Evolutionary conservation across 2,888 invertebrate genomes (phyloP).

Genomic region (Tromatobia lineatoria): DNA sequence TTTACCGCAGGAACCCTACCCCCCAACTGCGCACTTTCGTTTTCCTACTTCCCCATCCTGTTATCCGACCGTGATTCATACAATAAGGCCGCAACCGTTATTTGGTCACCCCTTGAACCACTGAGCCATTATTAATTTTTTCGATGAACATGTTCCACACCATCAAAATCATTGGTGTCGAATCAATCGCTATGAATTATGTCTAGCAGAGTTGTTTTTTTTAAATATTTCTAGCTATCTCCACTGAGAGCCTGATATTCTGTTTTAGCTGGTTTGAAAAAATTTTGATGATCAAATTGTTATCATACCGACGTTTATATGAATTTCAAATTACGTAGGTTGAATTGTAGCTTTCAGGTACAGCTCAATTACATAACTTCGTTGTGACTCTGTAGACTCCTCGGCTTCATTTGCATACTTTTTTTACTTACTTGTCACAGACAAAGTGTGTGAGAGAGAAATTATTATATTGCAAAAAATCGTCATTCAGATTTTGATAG

Average conservation of each 20-base stretch:
- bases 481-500: no score
- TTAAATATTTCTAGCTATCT: neutral
- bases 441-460: no score
- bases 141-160: neutral
- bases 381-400: no score
- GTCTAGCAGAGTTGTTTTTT: neutral
- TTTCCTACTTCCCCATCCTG: slow-evolving; percentile 22
- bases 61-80: slow-evolving; percentile 58
- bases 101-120: slow-evolving; percentile 45
- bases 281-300: no score
- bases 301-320: no score
- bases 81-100: slow-evolving; percentile 11
- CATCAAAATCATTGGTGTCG: neutral
- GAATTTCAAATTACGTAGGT: no score
- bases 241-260: neutral
- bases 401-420: no score
- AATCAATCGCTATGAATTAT: neutral
- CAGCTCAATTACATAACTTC: no score
- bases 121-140: slow-evolving; percentile 1
- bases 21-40: slow-evolving; percentile 33
- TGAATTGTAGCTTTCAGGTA: no score
- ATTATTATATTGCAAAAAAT: no score
- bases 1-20: slow-evolving; percentile 27
- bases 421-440: no score
- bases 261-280: no score